These are phyloP conservation scores for Campylorhamphus procurvoides DNA, from an alignment of 2,113 vertebrate species.

Conservation along the genomic window DNA sequence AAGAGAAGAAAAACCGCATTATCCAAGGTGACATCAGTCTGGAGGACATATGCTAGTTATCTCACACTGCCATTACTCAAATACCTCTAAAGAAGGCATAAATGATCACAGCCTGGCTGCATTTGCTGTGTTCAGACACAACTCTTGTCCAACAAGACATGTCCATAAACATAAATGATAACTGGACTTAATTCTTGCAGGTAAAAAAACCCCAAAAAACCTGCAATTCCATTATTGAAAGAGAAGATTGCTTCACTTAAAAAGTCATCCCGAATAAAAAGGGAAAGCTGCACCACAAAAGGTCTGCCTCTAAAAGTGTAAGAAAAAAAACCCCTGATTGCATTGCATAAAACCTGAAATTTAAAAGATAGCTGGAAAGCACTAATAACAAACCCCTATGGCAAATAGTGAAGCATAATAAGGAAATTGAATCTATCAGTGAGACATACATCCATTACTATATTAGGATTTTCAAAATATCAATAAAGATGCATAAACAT, in stretches of 20 bases:
- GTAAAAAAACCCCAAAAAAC: not conserved
- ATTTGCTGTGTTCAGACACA: not conserved
- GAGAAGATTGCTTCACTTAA: not conserved
- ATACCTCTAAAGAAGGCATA: not conserved
- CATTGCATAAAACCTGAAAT: not conserved
- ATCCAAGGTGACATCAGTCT: conserved; percentile 12
- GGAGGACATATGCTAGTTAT: not conserved
- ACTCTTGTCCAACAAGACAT: not conserved
- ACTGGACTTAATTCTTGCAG: not conserved
- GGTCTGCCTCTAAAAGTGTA: not conserved
- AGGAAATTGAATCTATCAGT: not conserved
- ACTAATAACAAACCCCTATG: not conserved
- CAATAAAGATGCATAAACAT: not conserved
- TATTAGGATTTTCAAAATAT: not conserved
- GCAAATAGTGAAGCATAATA: not conserved
- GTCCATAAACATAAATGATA: not conserved
- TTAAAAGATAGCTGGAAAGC: not conserved
- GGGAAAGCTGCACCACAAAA: not conserved
- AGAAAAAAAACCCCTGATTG: not conserved
- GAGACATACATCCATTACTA: not conserved
- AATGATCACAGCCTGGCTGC: not conserved
- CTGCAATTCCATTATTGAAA: not conserved
- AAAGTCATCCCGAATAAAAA: not conserved
- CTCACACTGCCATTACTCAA: not conserved
- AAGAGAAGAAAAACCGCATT: conserved; percentile 2